Conservation (phyloP, 2,797 vertebrate genomes). For the Spea hammondii region DNA sequence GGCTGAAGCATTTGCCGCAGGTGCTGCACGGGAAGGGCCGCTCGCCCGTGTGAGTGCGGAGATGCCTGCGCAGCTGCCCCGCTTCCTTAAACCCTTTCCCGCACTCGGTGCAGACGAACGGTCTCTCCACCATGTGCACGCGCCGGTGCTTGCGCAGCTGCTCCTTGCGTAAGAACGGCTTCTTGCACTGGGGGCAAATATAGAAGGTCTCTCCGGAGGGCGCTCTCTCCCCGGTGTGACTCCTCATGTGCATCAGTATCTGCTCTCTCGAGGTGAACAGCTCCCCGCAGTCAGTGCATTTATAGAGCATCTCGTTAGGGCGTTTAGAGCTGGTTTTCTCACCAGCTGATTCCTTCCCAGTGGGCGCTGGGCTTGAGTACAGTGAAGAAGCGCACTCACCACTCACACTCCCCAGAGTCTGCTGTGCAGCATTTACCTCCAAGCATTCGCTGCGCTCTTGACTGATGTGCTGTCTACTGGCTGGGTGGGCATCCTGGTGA, state of each 20-base stretch:
- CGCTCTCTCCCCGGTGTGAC: constrained; percentile 53
- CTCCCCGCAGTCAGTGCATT: constrained; percentile 56
- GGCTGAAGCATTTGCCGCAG: constrained; percentile 60
- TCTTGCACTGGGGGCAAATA: constrained; percentile 58
- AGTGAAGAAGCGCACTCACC: too few species aligned
- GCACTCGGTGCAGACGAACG: constrained; percentile 57
- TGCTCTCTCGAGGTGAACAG: constrained; percentile 53
- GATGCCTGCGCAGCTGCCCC: constrained; percentile 59
- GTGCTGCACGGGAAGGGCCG: constrained; percentile 58
- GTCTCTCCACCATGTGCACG: constrained; percentile 60
- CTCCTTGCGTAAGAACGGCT: constrained; percentile 57
- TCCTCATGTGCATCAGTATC: constrained; percentile 53
- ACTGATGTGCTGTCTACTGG: neutral
- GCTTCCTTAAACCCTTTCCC: constrained; percentile 59
- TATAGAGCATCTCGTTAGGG: neutral
- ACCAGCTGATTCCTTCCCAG: too few species aligned
- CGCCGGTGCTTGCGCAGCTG: constrained; percentile 60
- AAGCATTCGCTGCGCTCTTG: too few species aligned
- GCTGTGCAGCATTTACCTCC: too few species aligned
- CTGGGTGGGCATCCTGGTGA: neutral
- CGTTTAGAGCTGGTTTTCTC: too few species aligned
- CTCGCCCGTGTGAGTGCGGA: constrained; percentile 59
- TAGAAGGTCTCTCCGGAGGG: constrained; percentile 57
- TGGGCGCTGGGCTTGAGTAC: too few species aligned
- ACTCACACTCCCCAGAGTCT: too few species aligned